Evolutionary conservation across 2,888 invertebrate genomes (phyloP), one percentile per base, ranked within the genome.

Genomic region (Augiades crinisus): DNA sequence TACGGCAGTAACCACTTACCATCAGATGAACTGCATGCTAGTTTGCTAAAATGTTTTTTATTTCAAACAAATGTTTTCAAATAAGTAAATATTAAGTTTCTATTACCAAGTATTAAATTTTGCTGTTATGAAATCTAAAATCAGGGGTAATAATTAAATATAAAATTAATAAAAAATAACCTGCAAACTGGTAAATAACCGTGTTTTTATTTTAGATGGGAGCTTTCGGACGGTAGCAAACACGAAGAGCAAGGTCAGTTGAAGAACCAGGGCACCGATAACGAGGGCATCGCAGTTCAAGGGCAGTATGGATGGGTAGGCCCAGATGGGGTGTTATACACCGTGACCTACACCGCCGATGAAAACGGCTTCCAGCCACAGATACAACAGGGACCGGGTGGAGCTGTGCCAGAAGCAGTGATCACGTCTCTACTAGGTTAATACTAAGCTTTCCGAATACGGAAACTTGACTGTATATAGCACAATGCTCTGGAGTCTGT

Each of bases 301-400:
- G 92, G 92, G 12, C 80, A 86, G 49, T 92, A 87, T 74, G 81
- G 89, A 13, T 92, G 91, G 81, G 74, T 90, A 0, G 92, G 82
- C 14, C 90, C 89, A 33, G 92, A 92, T 61, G 92, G 92, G 2
- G 81, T 88, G 16, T 78, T 78, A 0, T 93, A 93, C 70, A 85
- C 86, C 3, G 92, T 94, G 51, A 91, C 81, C 30, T 92, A 92
- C 72, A 71, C 87, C 14, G 92, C 92, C 27, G 92, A 92, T 51
- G 88, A 89, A 53, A 88, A 88, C 47, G 89, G 89, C 0, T 89
- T 81, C 78, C 84, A 81, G 56, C 84, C 92, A 1, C 75, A 76
- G 50, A 86, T 89, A 47, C 74, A 86, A 50, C 87, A 88, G 55
- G 80, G 82, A 1, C 79, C 81, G 0, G 86, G 85, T 0, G 86